A percentile compares a stretch with the other conserved stretches of the same genome.
These are phyloP conservation scores for Clarias gariepinus DNA, from an alignment of 2,113 vertebrate genomes.

Conservation along the genomic window DNA sequence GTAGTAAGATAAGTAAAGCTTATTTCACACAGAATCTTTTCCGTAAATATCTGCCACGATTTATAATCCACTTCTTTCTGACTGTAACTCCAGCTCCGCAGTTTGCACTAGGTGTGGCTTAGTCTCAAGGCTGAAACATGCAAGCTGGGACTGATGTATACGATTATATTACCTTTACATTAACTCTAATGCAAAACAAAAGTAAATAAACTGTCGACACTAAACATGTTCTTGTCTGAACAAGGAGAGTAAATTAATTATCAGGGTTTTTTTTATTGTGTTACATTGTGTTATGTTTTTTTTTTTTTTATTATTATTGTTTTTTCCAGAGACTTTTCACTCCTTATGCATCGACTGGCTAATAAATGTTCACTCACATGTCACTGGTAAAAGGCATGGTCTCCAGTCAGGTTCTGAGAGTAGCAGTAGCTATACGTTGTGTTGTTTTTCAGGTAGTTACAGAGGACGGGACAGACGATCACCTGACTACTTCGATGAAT, in stretches of 20 bases:
- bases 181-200: neutral
- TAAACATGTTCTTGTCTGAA: neutral
- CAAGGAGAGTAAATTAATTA: neutral
- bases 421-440: slow-evolving; percentile 68
- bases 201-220: neutral
- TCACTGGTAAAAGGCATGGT: neutral
- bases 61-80: too few relatives aligned
- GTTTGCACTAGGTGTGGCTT: too few relatives aligned
- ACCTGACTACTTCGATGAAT: slow-evolving; percentile 87
- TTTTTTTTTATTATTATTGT: neutral
- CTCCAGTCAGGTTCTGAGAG: slow-evolving; percentile 56
- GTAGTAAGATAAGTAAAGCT: neutral
- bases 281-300: neutral
- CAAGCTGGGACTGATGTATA: neutral
- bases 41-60: neutral
- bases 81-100: too few relatives aligned
- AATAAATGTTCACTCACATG: neutral
- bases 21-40: neutral
- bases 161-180: too few relatives aligned
- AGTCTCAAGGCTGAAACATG: neutral
- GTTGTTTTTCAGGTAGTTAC: slow-evolving; percentile 81
- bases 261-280: neutral
- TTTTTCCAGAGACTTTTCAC: too few relatives aligned
- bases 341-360: neutral
- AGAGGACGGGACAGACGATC: slow-evolving; percentile 79